Evolutionary conservation across 1,140 invertebrate genomes (phyloP), one percentile per base, ranked within the genome.

Genomic region (Philaenus spumarius): DNA sequence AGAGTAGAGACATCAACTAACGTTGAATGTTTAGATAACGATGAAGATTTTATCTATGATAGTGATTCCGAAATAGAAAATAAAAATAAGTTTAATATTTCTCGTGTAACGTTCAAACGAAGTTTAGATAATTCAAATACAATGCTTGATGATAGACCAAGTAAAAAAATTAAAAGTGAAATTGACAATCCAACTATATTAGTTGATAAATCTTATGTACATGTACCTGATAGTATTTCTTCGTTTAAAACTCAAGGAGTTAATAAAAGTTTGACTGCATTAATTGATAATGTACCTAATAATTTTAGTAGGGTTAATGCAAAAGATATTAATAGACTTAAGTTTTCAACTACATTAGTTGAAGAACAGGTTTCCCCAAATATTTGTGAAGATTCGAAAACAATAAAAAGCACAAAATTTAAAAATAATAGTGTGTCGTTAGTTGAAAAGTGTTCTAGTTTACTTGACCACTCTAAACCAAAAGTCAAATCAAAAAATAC

Each of bases 61-160:
- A 83, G 81, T 73, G 82, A 84, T 69, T 80, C 80, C 34, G 83
- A 85, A 67, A 77, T 78, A 47, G 78, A 81, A 64, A 64, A 69
- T 60, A 63, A 63, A 37, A 53, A 19, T 20, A 37, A 30, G 20
- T 53, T 37, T 19, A 37, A 17, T 22, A 37, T 17, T 24, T 39
- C 37, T 19, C 35, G 12, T 30, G 37, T 7, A 12, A 9, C 22
- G 7, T 26, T 1, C n/a, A 30, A 7, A 51, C n/a, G 7, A 26
- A 12, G 6, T 26, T 26, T 26, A 30, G 2, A 30, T n/a, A 51
- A n/a, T 51, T 30, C n/a, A 7, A 30, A 26, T 30, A 17, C 47
- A 51, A 20, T 30, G 23, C 9, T 30, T 30, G 22, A 30, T 15
- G 12, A 19, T 14, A 24, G 17, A 39, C 14, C 17, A 9, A 7